These are phyloP conservation scores for Falco biarmicus DNA, from an alignment of 2,797 vertebrate species.

Conservation along the genomic window DNA sequence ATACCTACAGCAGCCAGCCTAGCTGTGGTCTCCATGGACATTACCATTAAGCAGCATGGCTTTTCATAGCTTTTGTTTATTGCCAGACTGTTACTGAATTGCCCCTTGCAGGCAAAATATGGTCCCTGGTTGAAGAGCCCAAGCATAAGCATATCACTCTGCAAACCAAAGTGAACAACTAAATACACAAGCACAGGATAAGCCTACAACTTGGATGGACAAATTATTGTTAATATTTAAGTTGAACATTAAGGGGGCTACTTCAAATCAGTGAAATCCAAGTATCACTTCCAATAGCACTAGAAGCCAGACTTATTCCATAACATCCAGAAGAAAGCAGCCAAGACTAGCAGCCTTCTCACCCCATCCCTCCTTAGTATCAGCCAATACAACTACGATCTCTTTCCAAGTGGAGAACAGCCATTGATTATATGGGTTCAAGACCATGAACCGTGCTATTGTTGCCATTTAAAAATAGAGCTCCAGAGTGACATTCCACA, in stretches of 20 bases:
- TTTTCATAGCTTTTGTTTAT: not conserved
- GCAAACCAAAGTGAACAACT: not conserved
- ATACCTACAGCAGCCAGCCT: not conserved
- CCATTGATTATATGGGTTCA: not conserved
- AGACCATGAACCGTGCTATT: not conserved
- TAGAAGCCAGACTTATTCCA: not conserved
- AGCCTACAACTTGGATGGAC: not conserved
- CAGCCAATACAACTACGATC: not conserved
- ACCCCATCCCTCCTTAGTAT: not conserved
- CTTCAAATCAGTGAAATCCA: not conserved
- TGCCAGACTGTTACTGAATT: not conserved
- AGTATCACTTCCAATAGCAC: not conserved
- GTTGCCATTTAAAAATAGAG: not conserved
- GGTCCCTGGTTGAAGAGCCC: not conserved
- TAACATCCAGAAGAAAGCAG: not conserved
- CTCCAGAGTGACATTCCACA: not conserved
- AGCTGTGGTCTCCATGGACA: not conserved
- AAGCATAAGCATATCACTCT: not conserved
- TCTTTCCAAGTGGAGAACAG: not conserved
- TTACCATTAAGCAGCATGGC: not conserved
- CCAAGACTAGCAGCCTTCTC: not conserved
- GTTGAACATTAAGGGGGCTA: not conserved
- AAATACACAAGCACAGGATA: not conserved
- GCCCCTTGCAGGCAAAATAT: not conserved
- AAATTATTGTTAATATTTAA: not conserved